Evolutionary conservation across 1,140 invertebrate genomes (phyloP).

Genomic region (Drosophila lacteicornis): DNA sequence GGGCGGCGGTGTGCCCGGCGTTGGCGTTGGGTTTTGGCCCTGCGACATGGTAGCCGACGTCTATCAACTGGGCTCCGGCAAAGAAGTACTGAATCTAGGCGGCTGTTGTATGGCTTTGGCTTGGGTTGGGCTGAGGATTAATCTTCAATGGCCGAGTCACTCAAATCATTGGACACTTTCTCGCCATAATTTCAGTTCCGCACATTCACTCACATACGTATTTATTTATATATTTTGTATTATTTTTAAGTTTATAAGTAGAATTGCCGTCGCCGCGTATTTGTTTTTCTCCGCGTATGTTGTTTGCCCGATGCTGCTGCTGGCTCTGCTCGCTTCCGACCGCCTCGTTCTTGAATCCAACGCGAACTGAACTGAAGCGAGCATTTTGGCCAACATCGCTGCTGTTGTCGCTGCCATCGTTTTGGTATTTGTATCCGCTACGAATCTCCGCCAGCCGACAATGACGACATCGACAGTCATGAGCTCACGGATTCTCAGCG

Average conservation of each 20-base stretch:
- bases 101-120: not conserved
- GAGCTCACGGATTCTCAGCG: slow-evolving; percentile 51
- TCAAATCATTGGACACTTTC: slow-evolving; percentile 32
- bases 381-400: slow-evolving; percentile 57
- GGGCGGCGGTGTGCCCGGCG: slow-evolving; percentile 62
- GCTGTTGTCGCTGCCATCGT: slow-evolving; percentile 30
- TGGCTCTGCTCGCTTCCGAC: slow-evolving; percentile 52
- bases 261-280: slow-evolving; percentile 41
- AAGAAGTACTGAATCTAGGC: not conserved
- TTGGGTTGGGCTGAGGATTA: not conserved
- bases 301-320: slow-evolving; percentile 22
- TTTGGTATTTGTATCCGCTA: slow-evolving; percentile 26
- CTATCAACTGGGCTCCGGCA: not conserved
- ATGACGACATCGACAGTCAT: slow-evolving; percentile 69
- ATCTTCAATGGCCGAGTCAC: slow-evolving; percentile 1
- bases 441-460: slow-evolving; percentile 43
- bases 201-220: slow-evolving; percentile 13
- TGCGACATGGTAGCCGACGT: slow-evolving; percentile 43
- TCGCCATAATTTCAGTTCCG: slow-evolving; percentile 29
- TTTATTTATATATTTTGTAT: slow-evolving; percentile 48
- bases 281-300: slow-evolving; percentile 29
- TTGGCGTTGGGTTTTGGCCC: slow-evolving; percentile 40
- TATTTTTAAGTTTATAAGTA: slow-evolving; percentile 60
- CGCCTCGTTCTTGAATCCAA: slow-evolving; percentile 63
- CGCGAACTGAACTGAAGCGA: slow-evolving; percentile 60